Evolutionary conservation across 1,140 invertebrate species (phyloP).

Genomic region (Drosophila arawakana): DNA sequence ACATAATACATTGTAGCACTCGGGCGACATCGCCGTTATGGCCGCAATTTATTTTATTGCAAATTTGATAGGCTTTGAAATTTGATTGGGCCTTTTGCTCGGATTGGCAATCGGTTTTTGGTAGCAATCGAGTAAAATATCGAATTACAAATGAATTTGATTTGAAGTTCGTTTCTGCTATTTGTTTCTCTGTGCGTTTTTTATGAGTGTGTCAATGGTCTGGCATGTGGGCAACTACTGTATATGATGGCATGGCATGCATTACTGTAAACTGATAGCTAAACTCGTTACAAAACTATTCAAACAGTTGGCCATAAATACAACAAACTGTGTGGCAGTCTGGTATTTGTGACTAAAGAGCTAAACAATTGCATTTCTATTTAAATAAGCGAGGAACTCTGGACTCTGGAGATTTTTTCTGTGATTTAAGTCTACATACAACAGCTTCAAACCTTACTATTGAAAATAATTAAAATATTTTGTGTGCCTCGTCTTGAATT

Average conservation of each 20-base stretch:
- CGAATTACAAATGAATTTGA: slow-evolving; percentile 72
- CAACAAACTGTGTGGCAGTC: background rate
- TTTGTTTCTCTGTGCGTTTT: slow-evolving; percentile 16
- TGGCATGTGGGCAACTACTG: slow-evolving; percentile 34
- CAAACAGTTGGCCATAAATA: slow-evolving; percentile 21
- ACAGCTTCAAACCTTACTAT: slow-evolving; percentile 2
- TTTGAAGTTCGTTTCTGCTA: slow-evolving; percentile 13
- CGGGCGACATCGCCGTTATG: slow-evolving; percentile 55
- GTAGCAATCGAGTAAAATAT: slow-evolving; percentile 63
- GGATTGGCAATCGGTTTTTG: slow-evolving; percentile 38
- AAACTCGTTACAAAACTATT: slow-evolving; percentile 32
- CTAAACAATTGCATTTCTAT: slow-evolving; percentile 8
- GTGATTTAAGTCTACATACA: too few species aligned
- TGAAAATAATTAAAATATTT: slow-evolving; percentile 80
- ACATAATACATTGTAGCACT: slow-evolving; percentile 56
- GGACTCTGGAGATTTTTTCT: too few species aligned
- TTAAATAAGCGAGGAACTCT: background rate
- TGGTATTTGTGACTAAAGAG: slow-evolving; percentile 6
- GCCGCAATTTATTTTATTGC: slow-evolving; percentile 79
- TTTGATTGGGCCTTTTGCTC: slow-evolving; percentile 63
- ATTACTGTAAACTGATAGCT: slow-evolving; percentile 19
- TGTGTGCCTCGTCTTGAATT: slow-evolving; percentile 42
- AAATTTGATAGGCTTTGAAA: slow-evolving; percentile 74
- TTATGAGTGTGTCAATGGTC: slow-evolving; percentile 41
- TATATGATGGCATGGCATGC: slow-evolving; percentile 31